phyloP scores from a whole-genome alignment of 2,113 vertebrate genomes.

The Corythoichthys intestinalis region DNA sequence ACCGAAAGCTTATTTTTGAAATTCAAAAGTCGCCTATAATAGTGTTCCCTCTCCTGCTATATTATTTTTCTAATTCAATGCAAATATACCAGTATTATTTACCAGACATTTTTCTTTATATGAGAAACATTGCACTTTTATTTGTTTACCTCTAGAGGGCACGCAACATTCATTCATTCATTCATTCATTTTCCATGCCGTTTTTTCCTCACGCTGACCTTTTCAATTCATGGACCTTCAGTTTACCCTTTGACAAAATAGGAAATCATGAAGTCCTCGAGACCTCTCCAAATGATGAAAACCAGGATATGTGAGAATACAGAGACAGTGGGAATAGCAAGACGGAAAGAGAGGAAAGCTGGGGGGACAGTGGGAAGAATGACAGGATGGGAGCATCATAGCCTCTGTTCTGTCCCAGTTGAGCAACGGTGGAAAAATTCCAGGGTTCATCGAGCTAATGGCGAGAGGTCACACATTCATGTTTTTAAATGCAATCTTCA shows the following conservation, averaged over 20 bases:
- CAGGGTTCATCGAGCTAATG: slow-evolving; percentile 24
- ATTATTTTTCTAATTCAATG: neutral
- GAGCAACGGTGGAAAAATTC: slow-evolving; percentile 45
- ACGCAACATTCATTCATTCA: neutral
- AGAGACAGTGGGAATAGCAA: slow-evolving; percentile 6
- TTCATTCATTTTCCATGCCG: no score
- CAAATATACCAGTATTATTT: no score
- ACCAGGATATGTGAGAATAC: slow-evolving; percentile 20
- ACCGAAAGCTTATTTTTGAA: no score
- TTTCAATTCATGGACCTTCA: neutral
- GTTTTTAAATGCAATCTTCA: slow-evolving; percentile 30
- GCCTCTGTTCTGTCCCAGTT: slow-evolving; percentile 16
- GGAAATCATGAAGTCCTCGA: neutral
- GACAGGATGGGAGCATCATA: slow-evolving; percentile 52
- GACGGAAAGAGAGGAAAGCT: slow-evolving; percentile 8
- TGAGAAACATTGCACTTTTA: slow-evolving; percentile 15
- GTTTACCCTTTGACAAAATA: neutral
- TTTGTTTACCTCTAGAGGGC: slow-evolving; percentile 27
- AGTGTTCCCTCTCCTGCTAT: no score
- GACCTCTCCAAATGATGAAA: slow-evolving; percentile 11
- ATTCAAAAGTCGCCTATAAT: no score
- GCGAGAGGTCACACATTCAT: slow-evolving; percentile 32
- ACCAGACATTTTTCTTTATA: neutral
- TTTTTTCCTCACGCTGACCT: neutral
- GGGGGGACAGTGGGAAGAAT: slow-evolving; percentile 29